Percentiles rank a stretch among this genome's conserved stretches.
phyloP scores from a whole-genome alignment of 2,797 vertebrate species.

The Acanthurus tractus region DNA sequence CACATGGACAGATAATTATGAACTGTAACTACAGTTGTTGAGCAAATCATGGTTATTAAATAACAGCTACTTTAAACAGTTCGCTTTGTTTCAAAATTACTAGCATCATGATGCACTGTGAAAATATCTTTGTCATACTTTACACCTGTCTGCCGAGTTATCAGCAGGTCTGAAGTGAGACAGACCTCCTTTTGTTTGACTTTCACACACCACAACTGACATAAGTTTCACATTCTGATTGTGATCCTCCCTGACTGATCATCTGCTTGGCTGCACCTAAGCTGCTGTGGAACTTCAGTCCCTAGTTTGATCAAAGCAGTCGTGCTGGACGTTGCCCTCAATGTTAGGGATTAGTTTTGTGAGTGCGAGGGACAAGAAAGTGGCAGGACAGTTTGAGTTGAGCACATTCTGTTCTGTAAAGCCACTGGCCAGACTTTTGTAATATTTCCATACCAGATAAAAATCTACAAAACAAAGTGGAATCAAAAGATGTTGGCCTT shows the following conservation, averaged over 20 bases:
- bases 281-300: slow-evolving; percentile 60
- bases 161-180: slow-evolving; percentile 18
- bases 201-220: slow-evolving; percentile 15
- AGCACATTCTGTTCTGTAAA: slow-evolving; percentile 55
- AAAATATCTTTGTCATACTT: neutral
- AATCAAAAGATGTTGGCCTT: neutral
- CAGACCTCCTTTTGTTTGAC: slow-evolving; percentile 20
- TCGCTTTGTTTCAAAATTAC: slow-evolving; percentile 31
- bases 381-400: slow-evolving; percentile 34
- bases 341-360: slow-evolving; percentile 60
- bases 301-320: slow-evolving; percentile 56
- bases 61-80: slow-evolving; percentile 71
- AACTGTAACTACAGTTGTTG: slow-evolving; percentile 76
- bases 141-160: slow-evolving; percentile 2
- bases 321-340: slow-evolving; percentile 36
- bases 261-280: slow-evolving; percentile 71
- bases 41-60: slow-evolving; percentile 83
- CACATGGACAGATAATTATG: slow-evolving; percentile 67
- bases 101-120: neutral
- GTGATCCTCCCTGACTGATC: slow-evolving; percentile 50
- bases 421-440: slow-evolving; percentile 16
- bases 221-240: slow-evolving; percentile 37
- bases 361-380: slow-evolving; percentile 42
- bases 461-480: neutral
- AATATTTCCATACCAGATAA: neutral